These are phyloP conservation scores for Macrophya alboannulata DNA, from an alignment of 2,888 invertebrate species.

Conservation along the genomic window DNA sequence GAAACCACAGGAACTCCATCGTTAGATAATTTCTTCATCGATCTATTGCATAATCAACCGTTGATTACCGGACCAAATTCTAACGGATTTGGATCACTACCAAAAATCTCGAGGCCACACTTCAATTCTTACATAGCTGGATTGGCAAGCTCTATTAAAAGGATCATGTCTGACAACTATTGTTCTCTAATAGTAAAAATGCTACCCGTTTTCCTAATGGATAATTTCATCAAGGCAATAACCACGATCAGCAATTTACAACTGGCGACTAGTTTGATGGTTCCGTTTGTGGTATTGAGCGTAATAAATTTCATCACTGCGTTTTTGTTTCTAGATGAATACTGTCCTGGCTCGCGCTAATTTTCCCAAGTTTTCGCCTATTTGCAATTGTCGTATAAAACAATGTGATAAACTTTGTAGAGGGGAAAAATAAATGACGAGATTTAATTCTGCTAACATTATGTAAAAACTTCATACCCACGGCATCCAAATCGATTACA, in stretches of 20 bases:
- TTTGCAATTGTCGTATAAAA: too few species aligned
- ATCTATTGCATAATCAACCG: background rate
- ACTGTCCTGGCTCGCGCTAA: background rate
- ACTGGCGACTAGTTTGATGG: background rate
- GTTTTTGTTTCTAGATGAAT: background rate
- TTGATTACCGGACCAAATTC: background rate
- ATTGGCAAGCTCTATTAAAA: background rate
- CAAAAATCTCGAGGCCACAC: background rate
- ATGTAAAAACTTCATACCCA: too few species aligned
- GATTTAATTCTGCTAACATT: too few species aligned
- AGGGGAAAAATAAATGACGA: too few species aligned
- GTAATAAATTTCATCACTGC: background rate
- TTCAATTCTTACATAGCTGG: background rate
- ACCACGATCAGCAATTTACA: background rate
- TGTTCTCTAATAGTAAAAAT: background rate
- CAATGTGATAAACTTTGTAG: too few species aligned
- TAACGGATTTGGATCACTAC: background rate
- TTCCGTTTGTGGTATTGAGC: constrained; percentile 2
- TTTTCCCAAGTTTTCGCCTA: too few species aligned
- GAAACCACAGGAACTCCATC: background rate
- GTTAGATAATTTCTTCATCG: background rate
- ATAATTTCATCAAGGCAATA: constrained; percentile 7
- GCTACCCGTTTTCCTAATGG: background rate
- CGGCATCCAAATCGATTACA: too few species aligned
- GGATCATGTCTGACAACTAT: background rate